phyloP scores from a whole-genome alignment of 1,140 invertebrate genomes.

The Drosophila pachea region DNA sequence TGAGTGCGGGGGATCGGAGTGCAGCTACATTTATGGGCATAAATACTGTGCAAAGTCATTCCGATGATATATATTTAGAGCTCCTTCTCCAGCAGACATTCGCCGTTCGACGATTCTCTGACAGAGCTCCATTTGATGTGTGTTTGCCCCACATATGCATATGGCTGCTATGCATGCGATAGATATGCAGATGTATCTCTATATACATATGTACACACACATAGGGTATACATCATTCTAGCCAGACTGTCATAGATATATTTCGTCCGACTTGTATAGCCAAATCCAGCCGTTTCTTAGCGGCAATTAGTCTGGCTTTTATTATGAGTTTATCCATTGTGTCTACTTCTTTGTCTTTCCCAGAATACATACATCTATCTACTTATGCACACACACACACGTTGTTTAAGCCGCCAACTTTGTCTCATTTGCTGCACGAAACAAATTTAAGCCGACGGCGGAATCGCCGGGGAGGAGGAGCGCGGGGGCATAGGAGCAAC shows the following conservation, averaged over 20 bases:
- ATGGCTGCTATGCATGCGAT: constrained; percentile 60
- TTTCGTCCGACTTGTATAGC: not conserved
- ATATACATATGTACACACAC: too few relatives aligned
- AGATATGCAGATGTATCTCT: constrained; percentile 9
- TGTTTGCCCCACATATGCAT: constrained; percentile 45
- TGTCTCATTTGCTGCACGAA: constrained; percentile 45
- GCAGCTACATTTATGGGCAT: constrained; percentile 7
- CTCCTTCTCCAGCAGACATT: constrained; percentile 58
- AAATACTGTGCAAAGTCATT: constrained; percentile 10
- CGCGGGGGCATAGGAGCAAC: constrained; percentile 13
- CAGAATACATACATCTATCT: constrained; percentile 4
- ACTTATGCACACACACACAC: constrained; percentile 1
- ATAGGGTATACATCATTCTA: constrained; percentile 30
- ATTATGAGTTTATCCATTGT: constrained; percentile 28
- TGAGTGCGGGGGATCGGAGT: not conserved
- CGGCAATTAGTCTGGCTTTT: constrained; percentile 30
- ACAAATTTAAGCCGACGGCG: constrained; percentile 34
- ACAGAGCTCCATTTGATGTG: constrained; percentile 29
- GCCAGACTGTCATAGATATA: constrained; percentile 27
- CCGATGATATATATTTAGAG: constrained; percentile 35
- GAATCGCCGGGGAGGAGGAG: not conserved
- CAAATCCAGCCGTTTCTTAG: not conserved
- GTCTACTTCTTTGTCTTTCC: not conserved
- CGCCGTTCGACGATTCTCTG: constrained; percentile 30
- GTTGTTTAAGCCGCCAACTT: constrained; percentile 25